Percentiles rank a stretch among this genome's conserved stretches.
Conservation (phyloP, 2,888 invertebrate species). For the Subacronicta megacephala region DNA sequence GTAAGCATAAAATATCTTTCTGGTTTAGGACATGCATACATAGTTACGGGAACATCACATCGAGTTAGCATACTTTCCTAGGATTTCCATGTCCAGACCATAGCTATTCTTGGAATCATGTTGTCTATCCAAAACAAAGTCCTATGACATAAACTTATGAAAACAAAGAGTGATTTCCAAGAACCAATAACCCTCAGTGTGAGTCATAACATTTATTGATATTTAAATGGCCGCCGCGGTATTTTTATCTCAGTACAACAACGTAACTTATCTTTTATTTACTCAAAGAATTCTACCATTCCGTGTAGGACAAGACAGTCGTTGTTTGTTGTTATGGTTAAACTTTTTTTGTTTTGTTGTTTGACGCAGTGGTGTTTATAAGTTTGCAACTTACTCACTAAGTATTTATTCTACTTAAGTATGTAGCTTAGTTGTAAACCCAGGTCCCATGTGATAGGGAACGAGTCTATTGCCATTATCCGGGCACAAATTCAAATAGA, state of each 20-base stretch:
- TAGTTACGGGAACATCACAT: too few relatives aligned
- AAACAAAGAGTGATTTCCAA: constrained; percentile 42
- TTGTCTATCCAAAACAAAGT: not conserved
- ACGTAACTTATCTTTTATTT: constrained; percentile 47
- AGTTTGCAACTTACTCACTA: too few relatives aligned
- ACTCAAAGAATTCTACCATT: constrained; percentile 33
- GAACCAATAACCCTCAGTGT: constrained; percentile 37
- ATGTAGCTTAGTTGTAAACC: too few relatives aligned
- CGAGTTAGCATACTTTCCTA: too few relatives aligned
- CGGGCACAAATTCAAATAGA: too few relatives aligned
- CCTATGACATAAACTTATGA: constrained; percentile 16
- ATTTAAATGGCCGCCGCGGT: constrained; percentile 43
- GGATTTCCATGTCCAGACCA: too few relatives aligned
- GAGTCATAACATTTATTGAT: constrained; percentile 58
- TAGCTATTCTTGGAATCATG: too few relatives aligned
- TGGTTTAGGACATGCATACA: too few relatives aligned
- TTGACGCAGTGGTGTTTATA: constrained; percentile 10
- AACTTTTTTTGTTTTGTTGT: constrained; percentile 17
- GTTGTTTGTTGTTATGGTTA: constrained; percentile 20
- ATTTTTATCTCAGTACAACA: constrained; percentile 50
- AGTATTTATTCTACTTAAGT: too few relatives aligned
- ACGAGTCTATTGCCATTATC: too few relatives aligned
- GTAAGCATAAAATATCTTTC: too few relatives aligned
- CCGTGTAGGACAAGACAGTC: constrained; percentile 17
- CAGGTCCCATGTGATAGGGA: too few relatives aligned